phyloP scores from a whole-genome alignment of 1,140 invertebrate genomes.

The Zaprionus lachaisei region DNA sequence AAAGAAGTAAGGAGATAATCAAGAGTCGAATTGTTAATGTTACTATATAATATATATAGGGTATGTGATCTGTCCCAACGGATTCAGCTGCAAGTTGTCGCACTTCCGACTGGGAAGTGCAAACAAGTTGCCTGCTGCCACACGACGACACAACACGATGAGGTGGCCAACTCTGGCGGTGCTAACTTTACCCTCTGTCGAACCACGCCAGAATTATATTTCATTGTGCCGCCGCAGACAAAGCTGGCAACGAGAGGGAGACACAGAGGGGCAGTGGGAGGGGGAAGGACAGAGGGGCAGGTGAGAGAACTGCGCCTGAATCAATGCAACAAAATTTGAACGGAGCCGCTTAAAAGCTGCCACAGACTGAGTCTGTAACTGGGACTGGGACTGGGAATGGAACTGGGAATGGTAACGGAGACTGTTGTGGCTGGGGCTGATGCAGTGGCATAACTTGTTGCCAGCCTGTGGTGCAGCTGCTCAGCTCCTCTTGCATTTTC shows the following conservation, averaged over 20 bases:
- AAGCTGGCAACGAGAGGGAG: slow-evolving; percentile 24
- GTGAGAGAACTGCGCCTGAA: slow-evolving; percentile 27
- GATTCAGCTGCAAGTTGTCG: not conserved
- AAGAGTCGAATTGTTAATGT: too few relatives aligned
- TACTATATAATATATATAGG: not conserved
- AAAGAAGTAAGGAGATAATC: too few relatives aligned
- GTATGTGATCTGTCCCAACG: not conserved
- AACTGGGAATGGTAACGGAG: not conserved
- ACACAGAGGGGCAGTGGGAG: not conserved
- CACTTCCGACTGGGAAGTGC: slow-evolving; percentile 13
- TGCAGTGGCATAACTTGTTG: slow-evolving; percentile 13
- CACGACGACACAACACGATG: not conserved
- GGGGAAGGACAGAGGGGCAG: not conserved
- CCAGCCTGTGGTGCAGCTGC: slow-evolving; percentile 16
- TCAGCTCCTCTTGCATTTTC: too few relatives aligned
- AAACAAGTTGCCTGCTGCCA: not conserved
- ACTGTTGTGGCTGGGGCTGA: not conserved
- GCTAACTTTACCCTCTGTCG: not conserved
- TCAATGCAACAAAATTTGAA: slow-evolving; percentile 65
- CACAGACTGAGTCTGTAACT: slow-evolving; percentile 4
- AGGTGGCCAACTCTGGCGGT: slow-evolving; percentile 18
- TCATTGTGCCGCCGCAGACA: slow-evolving; percentile 56
- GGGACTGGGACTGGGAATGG: not conserved
- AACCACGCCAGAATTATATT: slow-evolving; percentile 56
- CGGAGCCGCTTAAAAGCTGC: slow-evolving; percentile 42